Conservation (phyloP, 1,140 invertebrate genomes). For the Babylonia areolata region DNA sequence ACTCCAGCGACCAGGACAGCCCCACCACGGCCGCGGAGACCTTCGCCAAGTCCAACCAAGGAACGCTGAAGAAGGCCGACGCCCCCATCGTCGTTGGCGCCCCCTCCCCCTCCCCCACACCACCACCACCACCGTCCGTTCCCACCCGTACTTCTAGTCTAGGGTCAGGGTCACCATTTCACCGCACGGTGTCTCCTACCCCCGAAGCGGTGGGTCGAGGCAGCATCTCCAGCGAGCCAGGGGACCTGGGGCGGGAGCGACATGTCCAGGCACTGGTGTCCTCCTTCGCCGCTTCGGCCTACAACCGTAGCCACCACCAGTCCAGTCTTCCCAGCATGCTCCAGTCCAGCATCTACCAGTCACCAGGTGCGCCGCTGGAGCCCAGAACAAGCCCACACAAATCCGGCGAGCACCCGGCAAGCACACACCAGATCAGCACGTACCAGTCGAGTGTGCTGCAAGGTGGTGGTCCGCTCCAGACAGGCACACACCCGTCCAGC, state of each 20-base stretch:
- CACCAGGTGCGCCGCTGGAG: too few relatives aligned
- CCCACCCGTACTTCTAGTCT: slow-evolving; percentile 18
- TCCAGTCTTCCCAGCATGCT: slow-evolving; percentile 18
- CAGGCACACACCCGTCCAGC: slow-evolving; percentile 75
- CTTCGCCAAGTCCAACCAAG: slow-evolving; percentile 81
- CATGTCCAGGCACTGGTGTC: slow-evolving; percentile 40
- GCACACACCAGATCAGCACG: slow-evolving; percentile 58
- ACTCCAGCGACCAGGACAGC: slow-evolving; percentile 65
- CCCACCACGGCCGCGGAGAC: slow-evolving; percentile 70
- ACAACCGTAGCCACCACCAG: background rate
- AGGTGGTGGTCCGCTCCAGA: too few relatives aligned
- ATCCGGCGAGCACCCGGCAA: too few relatives aligned
- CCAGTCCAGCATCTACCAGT: background rate
- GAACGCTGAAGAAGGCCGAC: slow-evolving; percentile 85
- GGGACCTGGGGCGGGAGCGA: slow-evolving; percentile 35
- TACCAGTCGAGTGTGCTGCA: too few relatives aligned
- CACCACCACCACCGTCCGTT: slow-evolving; percentile 43
- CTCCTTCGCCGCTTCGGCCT: slow-evolving; percentile 10
- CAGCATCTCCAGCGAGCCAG: slow-evolving; percentile 46
- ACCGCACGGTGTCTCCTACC: slow-evolving; percentile 36
- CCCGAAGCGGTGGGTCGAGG: slow-evolving; percentile 69
- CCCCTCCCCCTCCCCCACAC: background rate
- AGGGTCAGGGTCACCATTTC: slow-evolving; percentile 19
- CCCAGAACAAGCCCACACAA: slow-evolving; percentile 24
- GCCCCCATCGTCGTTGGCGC: slow-evolving; percentile 25